These are phyloP conservation scores for Phalacrocorax pelagicus DNA, from an alignment of 2,113 vertebrate species.

Conservation along the genomic window DNA sequence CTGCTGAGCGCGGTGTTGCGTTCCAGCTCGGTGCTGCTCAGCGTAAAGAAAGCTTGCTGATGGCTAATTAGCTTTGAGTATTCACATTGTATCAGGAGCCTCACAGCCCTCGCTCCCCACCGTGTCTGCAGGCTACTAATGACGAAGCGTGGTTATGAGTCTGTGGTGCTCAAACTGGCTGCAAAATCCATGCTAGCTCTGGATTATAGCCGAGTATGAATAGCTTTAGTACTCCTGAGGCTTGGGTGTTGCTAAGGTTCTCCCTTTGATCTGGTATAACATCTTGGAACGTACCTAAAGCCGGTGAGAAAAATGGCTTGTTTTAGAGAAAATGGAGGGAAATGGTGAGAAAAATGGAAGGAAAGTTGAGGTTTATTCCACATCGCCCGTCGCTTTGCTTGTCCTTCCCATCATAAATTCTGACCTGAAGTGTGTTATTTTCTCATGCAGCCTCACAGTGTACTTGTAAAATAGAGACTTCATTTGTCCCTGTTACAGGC, in stretches of 20 bases:
- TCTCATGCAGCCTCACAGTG: background rate
- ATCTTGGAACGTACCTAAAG: background rate
- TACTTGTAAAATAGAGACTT: background rate
- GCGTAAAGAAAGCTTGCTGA: accelerated
- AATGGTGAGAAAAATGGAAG: background rate
- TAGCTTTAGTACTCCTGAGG: background rate
- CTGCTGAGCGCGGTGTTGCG: accelerated
- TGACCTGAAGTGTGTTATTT: background rate
- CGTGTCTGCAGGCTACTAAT: accelerated
- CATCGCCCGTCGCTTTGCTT: background rate
- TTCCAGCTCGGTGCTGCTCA: background rate
- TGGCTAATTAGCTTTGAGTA: accelerated
- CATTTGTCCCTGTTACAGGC: background rate
- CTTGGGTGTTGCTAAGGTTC: background rate
- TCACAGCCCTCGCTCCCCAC: accelerated
- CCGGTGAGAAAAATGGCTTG: background rate
- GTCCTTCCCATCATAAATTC: background rate
- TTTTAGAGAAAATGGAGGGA: too few relatives aligned
- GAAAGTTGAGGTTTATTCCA: background rate
- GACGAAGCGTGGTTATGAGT: accelerated
- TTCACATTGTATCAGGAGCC: accelerated
- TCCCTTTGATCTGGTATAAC: background rate
- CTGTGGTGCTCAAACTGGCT: accelerated
- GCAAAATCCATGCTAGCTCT: background rate
- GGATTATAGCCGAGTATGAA: background rate